These are phyloP conservation scores for Blastobasis lacticolella DNA, from an alignment of 2,888 invertebrate species.

Conservation along the genomic window DNA sequence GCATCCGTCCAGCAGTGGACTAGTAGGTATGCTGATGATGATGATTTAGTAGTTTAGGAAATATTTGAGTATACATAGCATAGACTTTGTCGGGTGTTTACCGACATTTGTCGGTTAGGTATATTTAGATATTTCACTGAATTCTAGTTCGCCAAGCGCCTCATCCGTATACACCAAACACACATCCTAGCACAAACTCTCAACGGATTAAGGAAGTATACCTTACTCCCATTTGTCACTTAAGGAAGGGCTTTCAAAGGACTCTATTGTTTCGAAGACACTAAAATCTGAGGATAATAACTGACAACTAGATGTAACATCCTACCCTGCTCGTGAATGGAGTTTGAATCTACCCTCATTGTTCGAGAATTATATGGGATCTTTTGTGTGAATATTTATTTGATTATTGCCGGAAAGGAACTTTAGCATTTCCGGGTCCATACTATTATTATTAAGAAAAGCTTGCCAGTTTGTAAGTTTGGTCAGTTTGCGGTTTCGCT, in stretches of 20 bases:
- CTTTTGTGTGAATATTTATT: slow-evolving; percentile 3
- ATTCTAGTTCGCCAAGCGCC: not conserved
- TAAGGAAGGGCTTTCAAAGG: slow-evolving; percentile 51
- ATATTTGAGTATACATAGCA: no score
- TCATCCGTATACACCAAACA: slow-evolving; percentile 10
- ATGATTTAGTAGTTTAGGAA: no score
- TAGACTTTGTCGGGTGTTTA: no score
- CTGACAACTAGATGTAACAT: slow-evolving; percentile 25
- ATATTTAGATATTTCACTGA: not conserved
- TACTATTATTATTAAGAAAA: no score
- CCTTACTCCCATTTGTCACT: slow-evolving; percentile 58
- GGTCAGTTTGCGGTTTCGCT: no score
- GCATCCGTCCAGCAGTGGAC: no score
- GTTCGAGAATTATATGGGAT: not conserved
- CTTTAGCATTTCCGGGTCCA: no score
- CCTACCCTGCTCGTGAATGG: slow-evolving; percentile 4
- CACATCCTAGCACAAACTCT: slow-evolving; percentile 27
- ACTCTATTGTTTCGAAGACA: slow-evolving; percentile 49
- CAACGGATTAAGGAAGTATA: slow-evolving; percentile 53
- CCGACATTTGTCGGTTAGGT: no score
- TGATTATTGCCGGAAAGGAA: not conserved
- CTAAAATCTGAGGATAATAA: slow-evolving; percentile 46
- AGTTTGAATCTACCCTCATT: slow-evolving; percentile 17
- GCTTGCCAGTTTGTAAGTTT: no score
- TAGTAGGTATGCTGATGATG: no score